phyloP scores from a whole-genome alignment of 2,888 invertebrate genomes.

The Megastigmus dorsalis region DNA sequence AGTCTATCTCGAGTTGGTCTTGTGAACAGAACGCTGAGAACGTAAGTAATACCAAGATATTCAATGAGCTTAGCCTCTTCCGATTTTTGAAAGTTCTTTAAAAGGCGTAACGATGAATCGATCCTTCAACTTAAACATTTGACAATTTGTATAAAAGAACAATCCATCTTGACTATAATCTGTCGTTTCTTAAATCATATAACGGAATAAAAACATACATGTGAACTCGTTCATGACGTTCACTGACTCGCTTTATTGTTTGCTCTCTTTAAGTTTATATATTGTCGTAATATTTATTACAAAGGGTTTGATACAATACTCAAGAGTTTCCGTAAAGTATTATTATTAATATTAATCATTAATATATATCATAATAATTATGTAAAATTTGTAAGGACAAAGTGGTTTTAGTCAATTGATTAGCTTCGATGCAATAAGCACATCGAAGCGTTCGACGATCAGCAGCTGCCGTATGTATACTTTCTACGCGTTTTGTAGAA shows the following conservation, averaged over 20 bases:
- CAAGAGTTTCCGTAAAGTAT: slow-evolving; percentile 43
- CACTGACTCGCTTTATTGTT: slow-evolving; percentile 45
- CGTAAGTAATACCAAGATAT: slow-evolving; percentile 12
- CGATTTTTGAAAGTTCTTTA: slow-evolving; percentile 38
- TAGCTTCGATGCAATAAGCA: slow-evolving; percentile 21
- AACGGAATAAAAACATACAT: slow-evolving; percentile 63
- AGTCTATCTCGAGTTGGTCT: slow-evolving; percentile 3
- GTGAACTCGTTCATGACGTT: slow-evolving; percentile 49
- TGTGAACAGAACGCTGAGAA: slow-evolving; percentile 26
- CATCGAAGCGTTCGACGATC: slow-evolving; percentile 10
- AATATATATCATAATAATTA: slow-evolving; percentile 21
- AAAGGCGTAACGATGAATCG: slow-evolving; percentile 65
- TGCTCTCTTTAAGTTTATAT: slow-evolving; percentile 42
- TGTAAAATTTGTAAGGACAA: slow-evolving; percentile 45
- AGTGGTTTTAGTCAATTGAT: slow-evolving; percentile 40
- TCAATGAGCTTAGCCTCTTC: slow-evolving; percentile 32
- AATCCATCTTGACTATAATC: slow-evolving; percentile 64
- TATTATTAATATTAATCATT: slow-evolving; percentile 37
- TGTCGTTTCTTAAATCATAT: slow-evolving; percentile 60
- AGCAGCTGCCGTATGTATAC: slow-evolving; percentile 39
- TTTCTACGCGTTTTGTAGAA: slow-evolving; percentile 37
- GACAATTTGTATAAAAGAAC: slow-evolving; percentile 63
- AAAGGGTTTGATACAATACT: slow-evolving; percentile 62
- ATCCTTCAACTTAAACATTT: slow-evolving; percentile 65
- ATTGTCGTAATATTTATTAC: slow-evolving; percentile 59